Conservation (phyloP, 1,140 invertebrate species). For the Hyles vespertilio region DNA sequence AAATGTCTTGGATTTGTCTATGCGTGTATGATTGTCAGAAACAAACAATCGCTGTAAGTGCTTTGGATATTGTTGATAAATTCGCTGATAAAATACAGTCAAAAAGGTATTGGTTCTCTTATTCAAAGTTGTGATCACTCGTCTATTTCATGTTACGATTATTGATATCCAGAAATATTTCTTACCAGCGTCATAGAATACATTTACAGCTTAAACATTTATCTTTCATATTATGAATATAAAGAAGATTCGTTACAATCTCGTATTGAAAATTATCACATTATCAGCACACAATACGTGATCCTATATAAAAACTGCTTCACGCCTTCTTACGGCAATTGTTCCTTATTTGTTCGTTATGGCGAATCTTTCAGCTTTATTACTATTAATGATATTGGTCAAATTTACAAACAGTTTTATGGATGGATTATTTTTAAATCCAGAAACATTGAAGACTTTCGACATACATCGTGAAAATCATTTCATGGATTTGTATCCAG, state of each 20-base stretch:
- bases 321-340: neutral
- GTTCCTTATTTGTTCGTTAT: conserved; percentile 1
- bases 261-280: conserved; percentile 4
- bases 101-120: too few species aligned
- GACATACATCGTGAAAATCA: conserved; percentile 37
- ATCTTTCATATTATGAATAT: neutral
- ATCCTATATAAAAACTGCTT: conserved; percentile 2
- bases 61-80: too few species aligned
- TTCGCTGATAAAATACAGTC: too few species aligned
- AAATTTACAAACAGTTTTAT: neutral
- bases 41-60: neutral
- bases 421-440: conserved; percentile 42
- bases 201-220: neutral
- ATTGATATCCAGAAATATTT: too few species aligned
- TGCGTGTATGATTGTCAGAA: too few species aligned
- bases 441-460: conserved; percentile 42
- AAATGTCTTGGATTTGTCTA: neutral
- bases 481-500: conserved; percentile 47
- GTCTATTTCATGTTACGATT: too few species aligned
- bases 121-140: too few species aligned
- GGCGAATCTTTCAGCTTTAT: neutral
- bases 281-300: neutral
- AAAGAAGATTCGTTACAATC: conserved; percentile 1
- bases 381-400: neutral
- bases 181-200: too few species aligned